Base-by-base conservation (phyloP, 2,113 vertebrate species). In the Paradoxurus hermaphroditus region DNA sequence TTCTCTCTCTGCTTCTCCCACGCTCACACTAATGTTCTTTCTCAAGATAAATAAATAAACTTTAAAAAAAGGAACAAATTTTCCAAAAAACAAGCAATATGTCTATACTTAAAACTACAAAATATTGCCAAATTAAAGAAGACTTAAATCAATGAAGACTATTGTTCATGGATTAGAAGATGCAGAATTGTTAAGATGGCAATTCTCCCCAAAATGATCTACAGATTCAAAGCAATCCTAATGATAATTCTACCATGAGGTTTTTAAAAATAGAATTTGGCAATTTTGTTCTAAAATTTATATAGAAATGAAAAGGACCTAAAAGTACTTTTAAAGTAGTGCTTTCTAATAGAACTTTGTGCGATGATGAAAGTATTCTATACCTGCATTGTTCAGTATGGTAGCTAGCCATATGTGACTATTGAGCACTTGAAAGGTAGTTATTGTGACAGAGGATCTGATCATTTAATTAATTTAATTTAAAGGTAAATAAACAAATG, bases 41-140 rank as follows among this genome's bases (percentile, higher is more conserved):
- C 56, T 59, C 56, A 59, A 59, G 23, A 59, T 59, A 59, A 59
- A 59, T 59, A 59, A 59, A 59, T 59, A 59, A 59, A 59, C 21
- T 59, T 59, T 8, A 23, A 59, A 59, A 49, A 59, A 59, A 63
- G 31, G 23, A 67, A 59, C 70, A 88, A 72, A 62, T 85, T 91
- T 90, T 92, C 6, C 5, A 0, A 73, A 49, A 82, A 86, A 31
- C 10, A 96, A 88, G 63, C 21, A 83, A 36, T 79, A 91, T 59
- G 12, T 97, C 7, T 86, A 44, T 86, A 73, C 41, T 90, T 36
- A 86, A 89, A 90, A 94, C 41, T 65, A 75, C 1, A 82, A 87
- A 86, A 51, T 86, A 44, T 78, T 90, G 1, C 75, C 73, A 89
- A 94, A 94, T 21, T 86, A 63, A 93, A 79, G 73, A 82, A 91